Conservation (phyloP, 2,113 vertebrate genomes). For the Gasterosteus nipponicus region DNA sequence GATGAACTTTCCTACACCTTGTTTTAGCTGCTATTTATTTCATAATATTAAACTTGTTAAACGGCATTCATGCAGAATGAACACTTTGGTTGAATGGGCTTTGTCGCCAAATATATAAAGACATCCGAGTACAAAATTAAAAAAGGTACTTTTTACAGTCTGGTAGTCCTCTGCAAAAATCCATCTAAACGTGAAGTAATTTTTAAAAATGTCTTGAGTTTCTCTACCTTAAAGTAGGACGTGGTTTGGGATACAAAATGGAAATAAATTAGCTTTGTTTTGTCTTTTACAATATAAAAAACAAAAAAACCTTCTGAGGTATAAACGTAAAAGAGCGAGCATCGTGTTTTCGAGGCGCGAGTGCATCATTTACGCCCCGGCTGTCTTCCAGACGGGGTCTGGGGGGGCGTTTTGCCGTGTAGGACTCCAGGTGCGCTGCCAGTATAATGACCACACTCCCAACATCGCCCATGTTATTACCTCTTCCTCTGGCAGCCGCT, state of each 20-base stretch:
- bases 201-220: too few species aligned
- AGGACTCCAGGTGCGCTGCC: slow-evolving; percentile 17
- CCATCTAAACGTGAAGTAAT: background rate
- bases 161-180: background rate
- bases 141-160: background rate
- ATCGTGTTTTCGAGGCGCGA: slow-evolving; percentile 35
- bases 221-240: background rate
- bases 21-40: background rate
- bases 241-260: background rate
- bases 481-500: slow-evolving; percentile 32
- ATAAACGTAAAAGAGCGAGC: slow-evolving; percentile 19
- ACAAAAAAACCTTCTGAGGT: slow-evolving; percentile 17
- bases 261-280: too few species aligned
- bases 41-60: background rate
- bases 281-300: background rate
- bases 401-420: slow-evolving; percentile 17
- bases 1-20: background rate
- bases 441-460: slow-evolving; percentile 55
- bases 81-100: background rate
- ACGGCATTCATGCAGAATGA: background rate
- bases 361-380: slow-evolving; percentile 50
- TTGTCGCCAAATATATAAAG: background rate
- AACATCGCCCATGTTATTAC: slow-evolving; percentile 30
- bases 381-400: slow-evolving; percentile 30
- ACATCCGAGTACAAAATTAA: too few species aligned